Evolutionary conservation across 2,888 invertebrate species (phyloP).

Genomic region (Eristalis intricaria): DNA sequence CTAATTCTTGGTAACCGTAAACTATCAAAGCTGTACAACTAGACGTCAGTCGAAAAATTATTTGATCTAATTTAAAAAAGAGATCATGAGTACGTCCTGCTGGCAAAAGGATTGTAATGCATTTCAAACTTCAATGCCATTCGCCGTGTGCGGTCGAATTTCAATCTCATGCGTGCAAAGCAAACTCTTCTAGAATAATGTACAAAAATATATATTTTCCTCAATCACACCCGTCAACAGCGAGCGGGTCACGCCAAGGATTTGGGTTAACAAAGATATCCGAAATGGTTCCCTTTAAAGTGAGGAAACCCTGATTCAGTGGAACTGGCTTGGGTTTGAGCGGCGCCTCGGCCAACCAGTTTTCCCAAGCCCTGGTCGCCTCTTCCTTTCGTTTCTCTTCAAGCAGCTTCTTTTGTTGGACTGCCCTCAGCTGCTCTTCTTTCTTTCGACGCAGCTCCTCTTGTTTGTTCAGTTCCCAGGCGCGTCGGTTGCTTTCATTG

Average conservation of each 20-base stretch:
- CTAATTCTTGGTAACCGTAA: no score
- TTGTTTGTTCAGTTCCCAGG: slow-evolving; percentile 75
- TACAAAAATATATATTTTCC: slow-evolving; percentile 26
- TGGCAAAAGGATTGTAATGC: no score
- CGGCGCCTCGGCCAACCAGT: slow-evolving; percentile 77
- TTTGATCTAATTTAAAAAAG: no score
- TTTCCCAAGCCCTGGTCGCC: slow-evolving; percentile 76
- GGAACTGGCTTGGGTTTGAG: slow-evolving; percentile 80
- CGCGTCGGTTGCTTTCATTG: slow-evolving; percentile 72
- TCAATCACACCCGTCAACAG: slow-evolving; percentile 23
- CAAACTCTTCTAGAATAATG: background rate
- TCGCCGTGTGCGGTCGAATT: no score
- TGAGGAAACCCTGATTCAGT: slow-evolving; percentile 78
- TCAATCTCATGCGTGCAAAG: background rate
- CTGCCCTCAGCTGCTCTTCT: slow-evolving; percentile 72
- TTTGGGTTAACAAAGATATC: slow-evolving; percentile 78
- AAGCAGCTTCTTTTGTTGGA: slow-evolving; percentile 60
- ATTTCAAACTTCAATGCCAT: no score
- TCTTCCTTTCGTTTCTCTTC: slow-evolving; percentile 62
- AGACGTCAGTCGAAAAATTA: no score
- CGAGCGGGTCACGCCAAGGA: slow-evolving; percentile 74
- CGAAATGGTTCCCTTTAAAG: slow-evolving; percentile 79
- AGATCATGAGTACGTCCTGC: no score
- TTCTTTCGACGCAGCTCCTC: slow-evolving; percentile 74
- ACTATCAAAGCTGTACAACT: no score